A percentile compares a stretch with the other conserved stretches of the same genome.
Evolutionary conservation across 2,797 vertebrate genomes (phyloP).

Genomic region (Selene dorsalis): DNA sequence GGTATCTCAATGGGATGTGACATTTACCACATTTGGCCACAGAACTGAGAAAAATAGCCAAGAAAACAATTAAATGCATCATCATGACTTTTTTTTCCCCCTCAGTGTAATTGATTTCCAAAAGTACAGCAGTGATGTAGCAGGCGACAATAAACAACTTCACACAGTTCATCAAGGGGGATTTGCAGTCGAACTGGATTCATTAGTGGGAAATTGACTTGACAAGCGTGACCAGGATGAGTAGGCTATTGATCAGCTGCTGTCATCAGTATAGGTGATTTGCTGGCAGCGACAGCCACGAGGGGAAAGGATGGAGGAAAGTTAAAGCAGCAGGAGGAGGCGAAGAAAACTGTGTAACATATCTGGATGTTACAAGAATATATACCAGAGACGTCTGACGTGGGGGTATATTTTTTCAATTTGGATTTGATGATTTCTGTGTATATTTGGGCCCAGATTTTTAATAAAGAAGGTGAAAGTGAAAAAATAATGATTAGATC

Average conservation of each 20-base stretch:
- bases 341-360: not conserved
- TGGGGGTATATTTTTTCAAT: no score
- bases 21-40: conserved; percentile 13
- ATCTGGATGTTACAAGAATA: not conserved
- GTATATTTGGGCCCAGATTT: no score
- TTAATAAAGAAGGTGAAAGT: no score
- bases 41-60: conserved; percentile 15
- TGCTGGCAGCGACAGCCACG: conserved; percentile 44
- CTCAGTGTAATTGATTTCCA: not conserved
- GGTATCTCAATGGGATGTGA: conserved; percentile 45
- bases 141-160: conserved; percentile 51
- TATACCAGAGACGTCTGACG: no score
- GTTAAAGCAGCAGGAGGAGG: not conserved
- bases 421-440: no score
- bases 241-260: conserved; percentile 72
- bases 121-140: conserved; percentile 26
- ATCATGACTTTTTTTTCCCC: conserved; percentile 7
- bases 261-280: conserved; percentile 73
- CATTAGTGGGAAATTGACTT: conserved; percentile 75
- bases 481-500: no score
- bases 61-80: conserved; percentile 38
- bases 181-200: conserved; percentile 60
- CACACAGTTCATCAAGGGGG: conserved; percentile 64
- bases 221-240: conserved; percentile 63
- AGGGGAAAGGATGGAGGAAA: not conserved